Evolutionary conservation across 2,888 invertebrate species (phyloP).

Genomic region (Clunio marinus): DNA sequence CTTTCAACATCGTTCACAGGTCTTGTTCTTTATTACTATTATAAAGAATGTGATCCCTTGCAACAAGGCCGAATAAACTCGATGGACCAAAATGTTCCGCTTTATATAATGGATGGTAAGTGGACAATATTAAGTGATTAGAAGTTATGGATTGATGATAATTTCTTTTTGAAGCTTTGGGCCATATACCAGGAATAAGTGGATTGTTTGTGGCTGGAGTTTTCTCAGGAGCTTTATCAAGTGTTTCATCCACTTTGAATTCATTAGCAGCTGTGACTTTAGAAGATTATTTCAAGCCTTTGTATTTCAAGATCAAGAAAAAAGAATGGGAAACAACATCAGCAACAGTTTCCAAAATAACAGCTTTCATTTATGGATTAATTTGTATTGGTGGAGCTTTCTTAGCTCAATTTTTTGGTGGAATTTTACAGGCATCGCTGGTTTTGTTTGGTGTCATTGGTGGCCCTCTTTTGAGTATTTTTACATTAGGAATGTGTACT

Average conservation of each 20-base stretch:
- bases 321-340: constrained; percentile 48
- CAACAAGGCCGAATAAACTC: constrained; percentile 58
- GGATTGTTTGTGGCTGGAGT: constrained; percentile 89
- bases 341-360: constrained; percentile 58
- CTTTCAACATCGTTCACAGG: constrained; percentile 72
- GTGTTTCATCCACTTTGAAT: constrained; percentile 86
- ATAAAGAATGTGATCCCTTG: constrained; percentile 76
- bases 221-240: constrained; percentile 86
- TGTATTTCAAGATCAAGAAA: constrained; percentile 48
- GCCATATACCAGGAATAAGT: constrained; percentile 68
- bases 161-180: constrained; percentile 42
- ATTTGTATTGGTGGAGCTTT: constrained; percentile 77
- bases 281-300: constrained; percentile 73
- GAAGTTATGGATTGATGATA: not conserved
- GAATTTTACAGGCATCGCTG: constrained; percentile 79
- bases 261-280: constrained; percentile 85
- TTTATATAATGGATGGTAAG: constrained; percentile 64
- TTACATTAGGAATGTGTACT: constrained; percentile 80
- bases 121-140: not conserved
- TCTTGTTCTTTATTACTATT: constrained; percentile 78
- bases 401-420: constrained; percentile 74
- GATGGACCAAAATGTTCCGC: constrained; percentile 74
- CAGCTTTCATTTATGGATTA: constrained; percentile 69
- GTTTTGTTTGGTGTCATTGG: constrained; percentile 85
- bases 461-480: constrained; percentile 80